Percentiles rank a stretch among this genome's conserved stretches.
Evolutionary conservation across 2,113 vertebrate genomes (phyloP).

Genomic region (Pseudorectes ferrugineus): DNA sequence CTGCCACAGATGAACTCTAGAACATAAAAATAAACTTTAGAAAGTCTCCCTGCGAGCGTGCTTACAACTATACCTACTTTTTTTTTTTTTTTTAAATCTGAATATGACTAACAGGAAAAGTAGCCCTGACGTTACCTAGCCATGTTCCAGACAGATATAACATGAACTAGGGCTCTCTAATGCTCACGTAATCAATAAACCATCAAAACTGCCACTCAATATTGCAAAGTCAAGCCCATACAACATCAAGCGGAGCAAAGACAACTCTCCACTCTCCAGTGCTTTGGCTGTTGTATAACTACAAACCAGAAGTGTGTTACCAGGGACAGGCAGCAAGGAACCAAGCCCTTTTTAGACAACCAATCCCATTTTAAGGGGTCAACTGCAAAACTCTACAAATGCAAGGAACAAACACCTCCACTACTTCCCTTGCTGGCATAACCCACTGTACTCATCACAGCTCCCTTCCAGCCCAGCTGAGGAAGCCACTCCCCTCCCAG

Average conservation of each 20-base stretch:
- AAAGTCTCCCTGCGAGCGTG: not conserved
- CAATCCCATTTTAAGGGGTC: not conserved
- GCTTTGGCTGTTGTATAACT: not conserved
- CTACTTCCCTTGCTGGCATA: fast-evolving
- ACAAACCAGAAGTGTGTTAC: not conserved
- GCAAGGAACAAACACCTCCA: not conserved
- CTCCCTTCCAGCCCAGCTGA: not conserved
- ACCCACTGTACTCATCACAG: not conserved
- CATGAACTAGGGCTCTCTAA: not conserved
- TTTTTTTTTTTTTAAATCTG: not conserved
- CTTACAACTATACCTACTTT: not conserved
- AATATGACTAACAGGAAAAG: not conserved
- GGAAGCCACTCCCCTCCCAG: not conserved
- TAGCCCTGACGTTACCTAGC: not conserved
- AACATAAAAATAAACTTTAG: not conserved
- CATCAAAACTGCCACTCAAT: not conserved
- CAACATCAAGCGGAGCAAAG: not conserved
- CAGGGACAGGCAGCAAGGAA: not conserved
- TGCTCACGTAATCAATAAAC: not conserved
- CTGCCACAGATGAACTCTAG: not conserved
- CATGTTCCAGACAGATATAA: not conserved
- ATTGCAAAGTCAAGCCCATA: not conserved
- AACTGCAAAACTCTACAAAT: not conserved
- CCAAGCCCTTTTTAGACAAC: not conserved
- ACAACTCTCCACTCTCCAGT: not conserved